Evolutionary conservation across 2,888 invertebrate species (phyloP), one percentile per base, ranked within the genome.

Genomic region (Eumacrocentrus americanus): DNA sequence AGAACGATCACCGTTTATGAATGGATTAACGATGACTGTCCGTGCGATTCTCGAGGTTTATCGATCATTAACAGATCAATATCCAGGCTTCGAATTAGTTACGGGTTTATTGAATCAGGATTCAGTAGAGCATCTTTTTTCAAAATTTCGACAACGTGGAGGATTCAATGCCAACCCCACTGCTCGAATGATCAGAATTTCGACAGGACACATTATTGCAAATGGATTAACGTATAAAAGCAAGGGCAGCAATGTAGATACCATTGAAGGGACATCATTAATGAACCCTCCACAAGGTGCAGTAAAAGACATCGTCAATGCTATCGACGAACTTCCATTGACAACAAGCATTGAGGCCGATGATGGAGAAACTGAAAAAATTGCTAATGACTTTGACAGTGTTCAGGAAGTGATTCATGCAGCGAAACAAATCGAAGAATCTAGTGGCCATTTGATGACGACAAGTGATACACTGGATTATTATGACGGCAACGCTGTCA

Each of bases 111-210:
- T 37, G 3, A 67, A 65, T 34, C 67, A 68, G 47, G 58, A 65
- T 56, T 64, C 61, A 0, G 61, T 65, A 0, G 64, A 69, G 48
- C 65, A 68, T 46, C 35, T 61, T 9, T 63, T 67, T 42, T 64
- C 66, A 5, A 63, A 62, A 57, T 42, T 66, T 9, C 55, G 66
- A 25, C 62, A 64, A 53, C 63, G 67, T 2, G 67, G 61, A 37
- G 67, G 66, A 12, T 62, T 65, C n/a, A 63, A 66, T 57, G 22
- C 56, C 3, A 70, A 66, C 57, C 67, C 68, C 6, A 66, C 67
- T 0, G 58, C 61, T 3, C 57, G 65, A 50, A 60, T 56, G 60
- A 42, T 63, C 5, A 42, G 64, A 6, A 34, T 67, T 2, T 42
- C 57, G n/a, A 25, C 62, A 0, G 34, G 63, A 7, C 66, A 68